A percentile compares a stretch with the other conserved stretches of the same genome.
These are phyloP conservation scores for Pluvialis apricaria DNA, from an alignment of 2,113 vertebrate species.

Conservation along the genomic window DNA sequence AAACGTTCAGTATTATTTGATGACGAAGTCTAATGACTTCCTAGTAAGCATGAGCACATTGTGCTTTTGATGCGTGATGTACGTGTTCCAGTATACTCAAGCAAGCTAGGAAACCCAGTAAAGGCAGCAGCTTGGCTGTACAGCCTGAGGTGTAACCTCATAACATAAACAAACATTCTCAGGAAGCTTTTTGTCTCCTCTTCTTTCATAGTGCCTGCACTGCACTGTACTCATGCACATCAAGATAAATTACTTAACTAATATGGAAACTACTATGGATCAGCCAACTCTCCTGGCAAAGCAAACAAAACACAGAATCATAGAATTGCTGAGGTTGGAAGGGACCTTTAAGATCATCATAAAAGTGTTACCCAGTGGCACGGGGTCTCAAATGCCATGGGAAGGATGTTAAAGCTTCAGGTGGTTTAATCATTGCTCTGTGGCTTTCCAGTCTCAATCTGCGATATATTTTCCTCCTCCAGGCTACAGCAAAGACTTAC, in stretches of 20 bases:
- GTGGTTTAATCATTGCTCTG: neutral
- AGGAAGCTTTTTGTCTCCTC: conserved; percentile 18
- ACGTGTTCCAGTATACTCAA: neutral
- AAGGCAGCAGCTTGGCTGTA: neutral
- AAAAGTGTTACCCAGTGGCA: neutral
- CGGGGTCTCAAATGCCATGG: neutral
- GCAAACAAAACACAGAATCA: neutral
- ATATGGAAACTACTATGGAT: neutral
- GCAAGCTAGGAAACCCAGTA: neutral
- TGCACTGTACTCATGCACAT: neutral
- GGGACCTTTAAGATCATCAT: no score
- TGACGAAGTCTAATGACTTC: neutral
- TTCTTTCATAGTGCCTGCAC: neutral
- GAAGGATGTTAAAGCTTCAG: neutral
- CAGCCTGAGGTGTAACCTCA: neutral
- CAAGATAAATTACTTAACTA: neutral
- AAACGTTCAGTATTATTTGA: neutral
- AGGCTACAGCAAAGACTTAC: neutral
- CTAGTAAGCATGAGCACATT: neutral
- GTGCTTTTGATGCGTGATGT: neutral
- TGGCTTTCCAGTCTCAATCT: neutral
- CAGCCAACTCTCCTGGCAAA: neutral
- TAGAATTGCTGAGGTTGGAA: no score
- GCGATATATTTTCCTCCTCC: neutral
- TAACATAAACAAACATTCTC: conserved; percentile 9